Conservation (phyloP, 2,888 invertebrate species). For the Drosophila macrothrix region DNA sequence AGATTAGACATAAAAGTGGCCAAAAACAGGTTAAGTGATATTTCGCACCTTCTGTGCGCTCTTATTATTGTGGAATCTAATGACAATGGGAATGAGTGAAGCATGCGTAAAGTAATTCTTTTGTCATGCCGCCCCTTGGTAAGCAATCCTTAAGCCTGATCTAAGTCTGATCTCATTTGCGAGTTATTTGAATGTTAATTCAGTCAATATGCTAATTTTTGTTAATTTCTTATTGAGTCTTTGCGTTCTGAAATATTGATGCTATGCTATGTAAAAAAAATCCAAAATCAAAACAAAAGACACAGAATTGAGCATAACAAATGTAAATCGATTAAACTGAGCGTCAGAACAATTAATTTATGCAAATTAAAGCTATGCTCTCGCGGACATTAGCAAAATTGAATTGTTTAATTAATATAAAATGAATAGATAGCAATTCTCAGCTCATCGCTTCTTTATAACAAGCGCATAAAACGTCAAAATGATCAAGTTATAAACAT, state of each 20-base stretch:
- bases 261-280: constrained; percentile 9
- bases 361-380: constrained; percentile 55
- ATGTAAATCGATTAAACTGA: constrained; percentile 62
- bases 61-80: constrained; percentile 43
- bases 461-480: constrained; percentile 40
- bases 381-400: constrained; percentile 38
- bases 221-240: constrained; percentile 42
- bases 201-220: constrained; percentile 49
- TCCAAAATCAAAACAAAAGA: constrained; percentile 42
- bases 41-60: constrained; percentile 51
- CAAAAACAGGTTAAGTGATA: constrained; percentile 31
- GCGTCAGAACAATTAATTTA: constrained; percentile 34
- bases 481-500: constrained; percentile 55
- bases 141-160: constrained; percentile 29
- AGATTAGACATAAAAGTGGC: constrained; percentile 28
- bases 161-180: constrained; percentile 46
- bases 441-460: constrained; percentile 17
- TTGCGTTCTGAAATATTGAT: constrained; percentile 20
- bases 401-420: constrained; percentile 61
- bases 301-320: constrained; percentile 63
- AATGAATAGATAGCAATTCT: constrained; percentile 59
- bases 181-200: constrained; percentile 43
- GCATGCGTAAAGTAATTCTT: constrained; percentile 45
- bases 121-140: constrained; percentile 44
- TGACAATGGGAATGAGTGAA: constrained; percentile 47